These are phyloP conservation scores for Myopa tessellatipennis DNA, from an alignment of 2,888 invertebrate species.

Conservation along the genomic window DNA sequence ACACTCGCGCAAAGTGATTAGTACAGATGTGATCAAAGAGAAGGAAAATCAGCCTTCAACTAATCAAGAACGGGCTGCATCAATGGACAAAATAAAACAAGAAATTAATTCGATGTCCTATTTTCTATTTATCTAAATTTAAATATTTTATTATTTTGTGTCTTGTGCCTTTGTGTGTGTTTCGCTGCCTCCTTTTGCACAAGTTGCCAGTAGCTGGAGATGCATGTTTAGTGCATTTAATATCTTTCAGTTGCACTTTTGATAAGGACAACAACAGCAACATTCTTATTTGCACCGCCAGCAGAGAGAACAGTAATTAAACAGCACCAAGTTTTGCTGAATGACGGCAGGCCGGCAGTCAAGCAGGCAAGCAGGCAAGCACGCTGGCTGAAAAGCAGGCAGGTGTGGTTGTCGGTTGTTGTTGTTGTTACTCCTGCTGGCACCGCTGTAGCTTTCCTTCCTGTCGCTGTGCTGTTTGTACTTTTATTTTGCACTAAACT, in stretches of 20 bases:
- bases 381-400: not conserved
- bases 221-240: conserved; percentile 22
- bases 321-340: conserved; percentile 1
- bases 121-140: no score
- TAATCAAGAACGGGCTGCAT: no score
- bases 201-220: conserved; percentile 7
- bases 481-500: conserved; percentile 38
- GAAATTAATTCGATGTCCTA: no score
- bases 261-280: conserved; percentile 29
- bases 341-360: conserved; percentile 14
- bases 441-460: conserved; percentile 43
- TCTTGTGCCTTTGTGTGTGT: no score
- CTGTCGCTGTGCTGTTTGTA: conserved; percentile 48
- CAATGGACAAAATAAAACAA: no score
- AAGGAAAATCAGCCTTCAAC: no score
- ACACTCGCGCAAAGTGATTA: not conserved
- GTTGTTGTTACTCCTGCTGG: conserved; percentile 16
- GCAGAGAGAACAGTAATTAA: conserved; percentile 12
- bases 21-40: not conserved
- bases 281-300: not conserved
- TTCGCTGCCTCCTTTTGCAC: no score
- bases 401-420: not conserved
- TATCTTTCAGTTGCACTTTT: conserved; percentile 29
- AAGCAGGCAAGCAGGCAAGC: not conserved
- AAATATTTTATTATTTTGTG: no score